phyloP scores from a whole-genome alignment of 2,888 invertebrate genomes.

The Scrobipalpa atriplicella region DNA sequence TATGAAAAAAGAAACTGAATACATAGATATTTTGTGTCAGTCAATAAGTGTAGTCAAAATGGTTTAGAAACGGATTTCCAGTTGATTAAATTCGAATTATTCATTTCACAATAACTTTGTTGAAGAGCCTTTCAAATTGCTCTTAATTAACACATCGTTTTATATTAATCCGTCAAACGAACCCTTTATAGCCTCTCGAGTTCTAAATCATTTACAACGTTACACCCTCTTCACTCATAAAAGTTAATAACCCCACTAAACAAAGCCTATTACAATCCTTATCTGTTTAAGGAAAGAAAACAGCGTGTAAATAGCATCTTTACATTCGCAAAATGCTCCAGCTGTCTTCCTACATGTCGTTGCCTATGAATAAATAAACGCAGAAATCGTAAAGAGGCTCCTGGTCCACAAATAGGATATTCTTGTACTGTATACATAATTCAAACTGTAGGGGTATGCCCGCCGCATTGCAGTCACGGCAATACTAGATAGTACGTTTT shows the following conservation, averaged over 20 bases:
- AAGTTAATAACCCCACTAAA: slow-evolving; percentile 26
- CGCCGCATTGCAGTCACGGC: slow-evolving; percentile 31
- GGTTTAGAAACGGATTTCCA: too few species aligned
- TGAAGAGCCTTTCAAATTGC: background rate
- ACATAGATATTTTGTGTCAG: too few species aligned
- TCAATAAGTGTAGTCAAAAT: too few species aligned
- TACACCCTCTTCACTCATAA: slow-evolving; percentile 16
- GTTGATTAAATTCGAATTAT: too few species aligned
- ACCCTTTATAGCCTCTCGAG: slow-evolving; percentile 24
- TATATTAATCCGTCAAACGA: slow-evolving; percentile 7
- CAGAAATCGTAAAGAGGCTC: slow-evolving; percentile 35
- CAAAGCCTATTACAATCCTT: slow-evolving; percentile 22
- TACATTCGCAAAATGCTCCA: slow-evolving; percentile 22
- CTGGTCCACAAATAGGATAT: slow-evolving; percentile 40
- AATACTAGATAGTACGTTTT: slow-evolving; percentile 20
- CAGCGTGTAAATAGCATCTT: slow-evolving; percentile 25
- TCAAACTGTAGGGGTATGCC: slow-evolving; percentile 29
- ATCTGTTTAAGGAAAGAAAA: slow-evolving; percentile 23
- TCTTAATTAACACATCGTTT: slow-evolving; percentile 19
- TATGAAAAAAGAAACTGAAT: too few species aligned
- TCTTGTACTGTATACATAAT: slow-evolving; percentile 41
- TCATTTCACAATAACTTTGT: too few species aligned
- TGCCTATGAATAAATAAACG: slow-evolving; percentile 28
- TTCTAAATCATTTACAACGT: slow-evolving; percentile 6
- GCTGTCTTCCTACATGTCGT: slow-evolving; percentile 24